Evolutionary conservation across 2,888 invertebrate species (phyloP).

Genomic region (Leptinotarsa juncta): DNA sequence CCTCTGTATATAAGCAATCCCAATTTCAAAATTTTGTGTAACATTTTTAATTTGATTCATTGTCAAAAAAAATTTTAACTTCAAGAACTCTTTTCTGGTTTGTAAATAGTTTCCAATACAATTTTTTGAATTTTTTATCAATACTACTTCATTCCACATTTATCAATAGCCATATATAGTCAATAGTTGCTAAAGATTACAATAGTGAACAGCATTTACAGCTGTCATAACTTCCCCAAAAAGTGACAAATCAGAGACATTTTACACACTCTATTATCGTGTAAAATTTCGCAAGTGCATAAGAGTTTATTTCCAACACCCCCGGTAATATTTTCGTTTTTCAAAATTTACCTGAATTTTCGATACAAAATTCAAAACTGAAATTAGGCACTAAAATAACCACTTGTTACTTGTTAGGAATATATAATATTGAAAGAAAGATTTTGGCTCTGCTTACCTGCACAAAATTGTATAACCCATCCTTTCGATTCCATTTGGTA

Average conservation of each 20-base stretch:
- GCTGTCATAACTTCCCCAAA: conserved; percentile 62
- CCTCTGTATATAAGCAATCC: conserved; percentile 52
- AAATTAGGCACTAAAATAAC: background rate
- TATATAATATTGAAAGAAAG: background rate
- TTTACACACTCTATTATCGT: conserved; percentile 47
- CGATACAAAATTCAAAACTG: conserved; percentile 8
- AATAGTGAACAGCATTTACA: conserved; percentile 58
- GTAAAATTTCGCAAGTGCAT: conserved; percentile 53
- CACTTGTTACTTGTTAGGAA: background rate
- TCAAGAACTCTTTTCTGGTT: conserved; percentile 12
- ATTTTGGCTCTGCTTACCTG: conserved; percentile 1
- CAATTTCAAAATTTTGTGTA: conserved; percentile 36
- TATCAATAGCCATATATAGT: conserved; percentile 60
- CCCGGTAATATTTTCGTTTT: conserved; percentile 38
- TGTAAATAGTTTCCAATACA: conserved; percentile 32
- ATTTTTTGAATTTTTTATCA: conserved; percentile 35
- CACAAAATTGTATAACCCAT: background rate
- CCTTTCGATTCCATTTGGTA: conserved; percentile 5
- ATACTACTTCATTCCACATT: conserved; percentile 42
- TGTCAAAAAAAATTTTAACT: conserved; percentile 2
- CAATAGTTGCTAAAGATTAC: conserved; percentile 62
- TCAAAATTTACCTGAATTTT: conserved; percentile 30
- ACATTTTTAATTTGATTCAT: conserved; percentile 7
- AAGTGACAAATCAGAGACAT: conserved; percentile 60
- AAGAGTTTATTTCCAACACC: conserved; percentile 49